These are phyloP conservation scores for Panagrolaimus sp. DNA, from an alignment of 1,140 invertebrate genomes.

Conservation along the genomic window DNA sequence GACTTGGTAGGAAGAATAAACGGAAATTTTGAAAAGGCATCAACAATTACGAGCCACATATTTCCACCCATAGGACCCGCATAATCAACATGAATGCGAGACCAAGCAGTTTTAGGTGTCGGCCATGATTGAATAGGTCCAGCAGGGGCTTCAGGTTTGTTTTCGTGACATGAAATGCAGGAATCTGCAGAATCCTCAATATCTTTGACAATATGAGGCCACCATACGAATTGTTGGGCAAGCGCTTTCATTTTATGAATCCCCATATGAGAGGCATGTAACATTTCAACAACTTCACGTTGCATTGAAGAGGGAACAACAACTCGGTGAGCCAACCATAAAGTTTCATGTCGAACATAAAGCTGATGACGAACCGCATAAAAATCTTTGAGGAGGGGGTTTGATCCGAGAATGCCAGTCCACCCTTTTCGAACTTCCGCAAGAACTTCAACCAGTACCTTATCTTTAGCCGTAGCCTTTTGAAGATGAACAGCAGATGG, in stretches of 20 bases:
- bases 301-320: conserved; percentile 41
- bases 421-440: too few relatives aligned
- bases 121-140: neutral
- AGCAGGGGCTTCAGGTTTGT: neutral
- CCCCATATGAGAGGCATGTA: conserved; percentile 50
- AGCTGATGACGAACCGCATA: neutral
- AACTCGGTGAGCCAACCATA: neutral
- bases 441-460: too few relatives aligned
- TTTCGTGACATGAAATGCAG: neutral
- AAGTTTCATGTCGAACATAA: neutral
- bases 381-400: too few relatives aligned
- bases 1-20: neutral
- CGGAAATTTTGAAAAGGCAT: neutral
- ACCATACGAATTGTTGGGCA: conserved; percentile 41
- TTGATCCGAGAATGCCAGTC: too few relatives aligned
- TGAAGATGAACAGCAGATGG: too few relatives aligned
- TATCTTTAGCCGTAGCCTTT: too few relatives aligned
- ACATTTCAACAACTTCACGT: conserved; percentile 36
- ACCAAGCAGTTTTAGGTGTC: neutral
- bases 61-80: neutral
- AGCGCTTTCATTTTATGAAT: conserved; percentile 54
- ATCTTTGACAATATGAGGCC: neutral
- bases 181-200: neutral
- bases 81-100: neutral
- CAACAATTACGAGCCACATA: neutral